Evolutionary conservation across 2,888 invertebrate genomes (phyloP), one percentile per base, ranked within the genome.

Genomic region (Rhorus exstirpatorius): DNA sequence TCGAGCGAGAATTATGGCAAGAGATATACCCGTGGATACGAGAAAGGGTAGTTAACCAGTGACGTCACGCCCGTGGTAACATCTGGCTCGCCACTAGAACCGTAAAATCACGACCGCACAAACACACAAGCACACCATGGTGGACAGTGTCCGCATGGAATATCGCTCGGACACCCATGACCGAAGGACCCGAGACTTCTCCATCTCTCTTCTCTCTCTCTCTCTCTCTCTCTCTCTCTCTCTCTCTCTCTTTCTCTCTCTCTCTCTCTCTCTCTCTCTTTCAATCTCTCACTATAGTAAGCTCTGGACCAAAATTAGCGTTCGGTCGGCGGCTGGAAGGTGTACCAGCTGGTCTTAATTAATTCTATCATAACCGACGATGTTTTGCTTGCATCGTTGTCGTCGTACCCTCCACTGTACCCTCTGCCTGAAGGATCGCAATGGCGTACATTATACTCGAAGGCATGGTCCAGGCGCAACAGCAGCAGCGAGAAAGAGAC

Each of bases 61-160:
- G 92, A 93, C 93, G 93, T 93, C 93, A 93, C 93, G 93, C 89
- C 86, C 89, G 87, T 89, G 93, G 93, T 89, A 92, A 92, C 93
- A 93, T 92, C 92, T 93, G 92, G 92, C 65, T 58, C 53, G 83
- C 84, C 84, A 86, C 83, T 83, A 84, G 86, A 71, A 46, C 58
- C 67, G 76, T 60, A 60, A 68, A 60, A 35, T 49, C 53, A 53
- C 72, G 76, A 79, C 67, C 61, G 68, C 38, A 68, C 38, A 67
- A 68, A 70, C 49, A 49, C 51, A 38, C 58, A 31, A 24, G 46
- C 19, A 49, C 6, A 68, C 61, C 10, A 51, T 68, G 14, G 55
- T 31, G 79, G 79, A 77, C 83, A 80, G 24, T 67, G 76, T 84
- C 84, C 86, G 14, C 12, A 55, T 90, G 87, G 87, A 85, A 85